A percentile compares a stretch with the other conserved stretches of the same genome.
phyloP scores from a whole-genome alignment of 1,140 invertebrate genomes.

The Diorhabda elongata region DNA sequence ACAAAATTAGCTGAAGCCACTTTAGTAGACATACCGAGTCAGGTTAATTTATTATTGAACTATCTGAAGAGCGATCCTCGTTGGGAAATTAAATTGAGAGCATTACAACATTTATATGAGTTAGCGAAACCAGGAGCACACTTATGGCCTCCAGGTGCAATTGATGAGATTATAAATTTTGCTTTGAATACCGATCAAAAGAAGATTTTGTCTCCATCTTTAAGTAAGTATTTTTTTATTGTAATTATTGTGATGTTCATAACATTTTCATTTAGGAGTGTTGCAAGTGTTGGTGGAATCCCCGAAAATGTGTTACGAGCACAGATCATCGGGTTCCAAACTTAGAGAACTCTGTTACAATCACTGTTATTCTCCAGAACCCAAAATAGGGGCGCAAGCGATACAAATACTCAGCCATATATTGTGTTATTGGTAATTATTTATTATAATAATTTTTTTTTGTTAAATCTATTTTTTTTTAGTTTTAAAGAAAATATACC shows the following conservation, averaged over 20 bases:
- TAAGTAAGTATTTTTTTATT: constrained; percentile 36
- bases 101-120: constrained; percentile 68
- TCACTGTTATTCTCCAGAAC: constrained; percentile 59
- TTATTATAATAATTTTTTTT: constrained; percentile 5
- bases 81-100: constrained; percentile 67
- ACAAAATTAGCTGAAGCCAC: constrained; percentile 84
- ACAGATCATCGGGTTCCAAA: constrained; percentile 51
- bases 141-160: constrained; percentile 71
- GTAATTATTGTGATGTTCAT: background rate
- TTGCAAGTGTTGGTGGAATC: constrained; percentile 55
- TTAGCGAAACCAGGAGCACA: constrained; percentile 75
- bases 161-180: constrained; percentile 43
- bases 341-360: constrained; percentile 53
- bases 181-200: constrained; percentile 35
- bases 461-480: constrained; percentile 17
- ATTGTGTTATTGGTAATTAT: constrained; percentile 59
- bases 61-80: constrained; percentile 62
- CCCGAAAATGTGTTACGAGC: constrained; percentile 52
- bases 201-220: constrained; percentile 43
- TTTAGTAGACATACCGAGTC: constrained; percentile 84
- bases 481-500: constrained; percentile 65
- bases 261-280: constrained; percentile 36
- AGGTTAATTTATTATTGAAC: constrained; percentile 59
- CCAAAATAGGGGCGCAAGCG: constrained; percentile 62
- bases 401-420: constrained; percentile 64